Percentiles rank a stretch among this genome's conserved stretches.
Conservation (phyloP, 2,888 invertebrate genomes). For the Drosophila paranaensis region DNA sequence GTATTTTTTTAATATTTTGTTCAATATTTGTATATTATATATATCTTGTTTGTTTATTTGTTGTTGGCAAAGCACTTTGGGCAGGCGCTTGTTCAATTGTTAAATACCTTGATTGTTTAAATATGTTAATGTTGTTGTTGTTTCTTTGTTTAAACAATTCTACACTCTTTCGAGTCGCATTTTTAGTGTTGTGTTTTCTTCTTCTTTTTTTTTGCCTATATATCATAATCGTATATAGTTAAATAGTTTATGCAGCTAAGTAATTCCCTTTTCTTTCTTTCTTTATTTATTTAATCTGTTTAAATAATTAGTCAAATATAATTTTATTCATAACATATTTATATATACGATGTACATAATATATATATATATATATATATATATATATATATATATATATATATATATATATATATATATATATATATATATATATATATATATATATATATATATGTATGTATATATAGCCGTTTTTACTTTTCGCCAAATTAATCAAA, state of each 20-base stretch:
- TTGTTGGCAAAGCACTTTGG: slow-evolving; percentile 66
- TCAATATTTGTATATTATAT: slow-evolving; percentile 7
- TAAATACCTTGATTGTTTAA: slow-evolving; percentile 61
- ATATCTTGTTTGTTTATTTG: slow-evolving; percentile 6
- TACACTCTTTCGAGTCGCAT: slow-evolving; percentile 33
- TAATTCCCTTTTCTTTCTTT: slow-evolving; percentile 32
- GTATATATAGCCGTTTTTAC: slow-evolving; percentile 42
- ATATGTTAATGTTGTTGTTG: slow-evolving; percentile 29
- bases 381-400: slow-evolving; percentile 58
- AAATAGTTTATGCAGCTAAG: slow-evolving; percentile 49
- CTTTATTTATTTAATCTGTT: not conserved
- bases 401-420: slow-evolving; percentile 42
- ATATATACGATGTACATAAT: slow-evolving; percentile 51
- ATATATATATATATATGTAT: too few relatives aligned
- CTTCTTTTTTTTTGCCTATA: slow-evolving; percentile 39
- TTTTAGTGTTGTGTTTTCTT: slow-evolving; percentile 29
- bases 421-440: too few relatives aligned
- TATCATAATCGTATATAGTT: slow-evolving; percentile 40
- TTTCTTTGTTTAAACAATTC: slow-evolving; percentile 44
- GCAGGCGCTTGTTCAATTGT: slow-evolving; percentile 72
- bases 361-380: too few relatives aligned
- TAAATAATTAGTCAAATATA: slow-evolving; percentile 54
- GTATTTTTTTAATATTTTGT: slow-evolving; percentile 25
- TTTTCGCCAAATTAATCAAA: slow-evolving; percentile 36
- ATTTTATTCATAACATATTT: slow-evolving; percentile 58